A percentile compares a stretch with the other conserved stretches of the same genome.
Conservation (phyloP, 2,113 vertebrate species). For the Eupsittula cactorum region DNA sequence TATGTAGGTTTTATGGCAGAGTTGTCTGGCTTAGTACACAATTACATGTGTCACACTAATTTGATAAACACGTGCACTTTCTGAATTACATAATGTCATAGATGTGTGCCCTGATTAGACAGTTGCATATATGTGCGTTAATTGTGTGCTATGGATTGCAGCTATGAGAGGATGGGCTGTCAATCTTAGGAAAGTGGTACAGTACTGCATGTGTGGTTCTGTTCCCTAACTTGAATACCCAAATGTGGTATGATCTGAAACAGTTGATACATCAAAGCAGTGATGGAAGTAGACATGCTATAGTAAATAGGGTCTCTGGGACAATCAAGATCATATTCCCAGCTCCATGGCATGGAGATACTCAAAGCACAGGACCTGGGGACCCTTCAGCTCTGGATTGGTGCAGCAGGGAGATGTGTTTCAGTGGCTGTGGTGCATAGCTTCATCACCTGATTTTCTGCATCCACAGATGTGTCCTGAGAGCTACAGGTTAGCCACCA, state of each 20-base stretch:
- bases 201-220: neutral
- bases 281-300: neutral
- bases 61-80: neutral
- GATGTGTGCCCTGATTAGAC: neutral
- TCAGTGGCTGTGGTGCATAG: neutral
- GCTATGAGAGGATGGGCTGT: neutral
- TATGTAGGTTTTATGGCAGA: neutral
- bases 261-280: neutral
- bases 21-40: neutral
- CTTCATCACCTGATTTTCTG: neutral
- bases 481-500: neutral
- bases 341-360: neutral
- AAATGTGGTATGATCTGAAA: neutral
- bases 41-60: neutral
- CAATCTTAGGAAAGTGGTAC: neutral
- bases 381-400: fast-evolving
- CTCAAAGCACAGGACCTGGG: neutral
- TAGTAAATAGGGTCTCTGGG: neutral
- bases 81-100: neutral
- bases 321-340: fast-evolving
- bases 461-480: fast-evolving
- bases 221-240: neutral
- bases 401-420: neutral
- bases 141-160: neutral
- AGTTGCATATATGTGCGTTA: neutral